A percentile compares a stretch with the other conserved stretches of the same genome.
Conservation (phyloP, 2,113 vertebrate species). For the Urocynchramus pylzowi region DNA sequence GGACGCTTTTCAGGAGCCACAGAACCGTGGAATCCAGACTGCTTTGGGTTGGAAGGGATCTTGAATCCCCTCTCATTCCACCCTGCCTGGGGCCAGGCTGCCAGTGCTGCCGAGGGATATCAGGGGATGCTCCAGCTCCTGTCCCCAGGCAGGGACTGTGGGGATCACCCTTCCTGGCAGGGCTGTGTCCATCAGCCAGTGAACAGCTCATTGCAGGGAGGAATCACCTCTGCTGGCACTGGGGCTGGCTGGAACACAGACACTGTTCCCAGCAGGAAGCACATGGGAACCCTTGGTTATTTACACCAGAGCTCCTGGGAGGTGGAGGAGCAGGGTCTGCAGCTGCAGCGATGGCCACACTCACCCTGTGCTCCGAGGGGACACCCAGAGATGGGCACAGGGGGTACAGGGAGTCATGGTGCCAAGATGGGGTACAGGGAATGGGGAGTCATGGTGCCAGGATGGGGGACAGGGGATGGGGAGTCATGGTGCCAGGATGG, state of each 20-base stretch:
- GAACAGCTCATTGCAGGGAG: neutral
- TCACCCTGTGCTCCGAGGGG: accelerated
- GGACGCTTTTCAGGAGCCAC: neutral
- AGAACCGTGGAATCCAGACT: neutral
- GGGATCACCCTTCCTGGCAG: neutral
- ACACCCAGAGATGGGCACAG: neutral
- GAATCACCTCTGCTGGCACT: neutral
- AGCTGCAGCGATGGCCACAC: neutral
- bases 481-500: accelerated
- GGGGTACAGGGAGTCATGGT: accelerated
- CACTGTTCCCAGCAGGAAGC: neutral
- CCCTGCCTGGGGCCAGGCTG: neutral
- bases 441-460: accelerated
- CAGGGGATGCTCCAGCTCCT: neutral
- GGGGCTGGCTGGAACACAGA: neutral
- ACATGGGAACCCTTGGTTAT: neutral
- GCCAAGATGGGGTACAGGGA: too few species aligned
- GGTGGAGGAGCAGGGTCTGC: accelerated
- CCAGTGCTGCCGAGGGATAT: accelerated
- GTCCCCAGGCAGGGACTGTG: accelerated
- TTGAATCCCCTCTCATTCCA: neutral
- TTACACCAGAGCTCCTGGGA: neutral
- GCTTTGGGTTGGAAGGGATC: neutral
- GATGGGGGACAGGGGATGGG: too few species aligned
- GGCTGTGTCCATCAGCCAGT: neutral